Percentiles rank a stretch among this genome's conserved stretches.
Conservation (phyloP, 2,797 vertebrate genomes). For the Bradypus variegatus region DNA sequence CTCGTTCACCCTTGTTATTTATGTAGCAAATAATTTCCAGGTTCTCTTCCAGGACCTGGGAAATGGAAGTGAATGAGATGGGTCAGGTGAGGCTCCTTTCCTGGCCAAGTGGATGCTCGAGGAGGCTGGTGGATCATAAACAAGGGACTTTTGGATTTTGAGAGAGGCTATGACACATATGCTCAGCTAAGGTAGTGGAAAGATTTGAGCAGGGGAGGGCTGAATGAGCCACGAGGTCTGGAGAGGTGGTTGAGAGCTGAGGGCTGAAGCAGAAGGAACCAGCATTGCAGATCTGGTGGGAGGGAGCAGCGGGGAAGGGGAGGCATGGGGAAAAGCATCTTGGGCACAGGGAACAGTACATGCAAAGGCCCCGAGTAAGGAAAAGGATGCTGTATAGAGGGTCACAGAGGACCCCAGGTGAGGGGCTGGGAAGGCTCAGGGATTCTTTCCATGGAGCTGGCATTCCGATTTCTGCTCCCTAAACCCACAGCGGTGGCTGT, state of each 20-base stretch:
- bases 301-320: neutral
- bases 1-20: neutral
- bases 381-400: neutral
- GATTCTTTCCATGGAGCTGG: accelerated
- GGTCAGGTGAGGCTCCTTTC: neutral
- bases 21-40: too few relatives aligned
- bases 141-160: accelerated
- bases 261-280: neutral
- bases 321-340: neutral
- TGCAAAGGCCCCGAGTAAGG: too few relatives aligned
- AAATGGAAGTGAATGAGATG: accelerated
- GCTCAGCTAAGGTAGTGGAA: neutral
- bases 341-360: neutral
- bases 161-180: neutral
- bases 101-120: accelerated
- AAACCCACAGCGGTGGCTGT: neutral
- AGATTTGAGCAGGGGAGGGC: neutral
- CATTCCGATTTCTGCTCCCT: accelerated
- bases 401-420: neutral
- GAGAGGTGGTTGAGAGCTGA: too few relatives aligned
- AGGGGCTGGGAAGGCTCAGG: accelerated
- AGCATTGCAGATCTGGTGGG: too few relatives aligned
- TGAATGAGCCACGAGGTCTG: neutral
- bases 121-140: accelerated
- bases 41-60: neutral